A percentile compares a stretch with the other conserved stretches of the same genome.
Evolutionary conservation across 2,113 vertebrate species (phyloP).

Genomic region (Zosterops borbonicus): DNA sequence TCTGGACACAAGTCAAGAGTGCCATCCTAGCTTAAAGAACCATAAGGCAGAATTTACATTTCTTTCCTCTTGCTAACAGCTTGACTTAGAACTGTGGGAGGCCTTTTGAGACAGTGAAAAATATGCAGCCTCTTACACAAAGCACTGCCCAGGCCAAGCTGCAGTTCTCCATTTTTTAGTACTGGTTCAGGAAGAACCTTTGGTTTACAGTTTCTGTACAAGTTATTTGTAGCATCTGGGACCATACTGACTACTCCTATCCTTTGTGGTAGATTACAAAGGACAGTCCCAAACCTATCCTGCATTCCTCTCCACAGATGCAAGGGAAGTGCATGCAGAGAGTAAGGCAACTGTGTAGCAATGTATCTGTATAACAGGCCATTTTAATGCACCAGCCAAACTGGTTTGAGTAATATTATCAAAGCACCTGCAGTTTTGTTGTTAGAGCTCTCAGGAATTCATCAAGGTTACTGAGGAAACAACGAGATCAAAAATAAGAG

Average conservation of each 20-base stretch:
- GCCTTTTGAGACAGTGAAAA: background rate
- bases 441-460: no score
- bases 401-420: no score
- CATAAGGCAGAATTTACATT: background rate
- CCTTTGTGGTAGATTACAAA: background rate
- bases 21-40: background rate
- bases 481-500: no score
- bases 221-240: background rate
- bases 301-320: background rate
- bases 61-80: background rate
- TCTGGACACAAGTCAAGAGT: background rate
- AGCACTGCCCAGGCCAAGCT: background rate
- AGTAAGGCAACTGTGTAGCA: background rate
- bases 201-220: background rate
- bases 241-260: background rate
- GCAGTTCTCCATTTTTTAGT: background rate
- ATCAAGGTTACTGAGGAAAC: no score
- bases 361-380: no score
- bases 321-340: background rate
- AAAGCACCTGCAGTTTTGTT: no score
- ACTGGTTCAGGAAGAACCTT: background rate
- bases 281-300: background rate
- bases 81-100: background rate
- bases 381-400: no score
- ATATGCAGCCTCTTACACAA: background rate